Conservation (phyloP, 2,113 vertebrate species). For the Phocoena sinus region DNA sequence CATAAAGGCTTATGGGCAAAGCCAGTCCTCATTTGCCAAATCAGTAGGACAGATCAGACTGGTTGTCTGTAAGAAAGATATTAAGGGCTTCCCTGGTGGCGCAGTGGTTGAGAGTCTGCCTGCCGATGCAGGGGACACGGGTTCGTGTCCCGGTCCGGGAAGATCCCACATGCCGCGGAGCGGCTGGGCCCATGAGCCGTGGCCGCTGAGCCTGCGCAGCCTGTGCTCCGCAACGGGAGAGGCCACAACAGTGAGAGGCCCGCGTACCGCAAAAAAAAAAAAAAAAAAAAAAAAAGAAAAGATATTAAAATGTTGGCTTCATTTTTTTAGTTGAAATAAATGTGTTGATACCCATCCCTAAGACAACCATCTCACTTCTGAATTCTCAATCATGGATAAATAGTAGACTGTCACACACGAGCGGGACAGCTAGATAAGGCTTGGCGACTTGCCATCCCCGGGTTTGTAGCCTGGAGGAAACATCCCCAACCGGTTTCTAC, state of each 20-base stretch:
- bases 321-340: neutral
- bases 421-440: neutral
- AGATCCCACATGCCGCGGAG: too few relatives aligned
- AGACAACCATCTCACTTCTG: conserved; percentile 11
- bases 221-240: too few relatives aligned
- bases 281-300: neutral
- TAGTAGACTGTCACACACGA: neutral
- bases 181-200: too few relatives aligned
- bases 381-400: conserved; percentile 1
- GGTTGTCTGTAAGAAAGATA: neutral
- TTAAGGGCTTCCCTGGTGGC: neutral
- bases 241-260: too few relatives aligned
- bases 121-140: too few relatives aligned
- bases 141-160: too few relatives aligned
- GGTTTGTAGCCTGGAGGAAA: neutral
- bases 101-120: too few relatives aligned
- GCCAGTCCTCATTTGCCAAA: neutral
- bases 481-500: neutral
- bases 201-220: too few relatives aligned
- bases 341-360: neutral
- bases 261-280: too few relatives aligned
- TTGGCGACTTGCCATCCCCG: neutral
- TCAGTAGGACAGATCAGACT: neutral
- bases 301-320: neutral
- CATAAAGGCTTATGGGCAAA: neutral